Evolutionary conservation across 2,888 invertebrate species (phyloP).

Genomic region (Limnephilus rhombicus): DNA sequence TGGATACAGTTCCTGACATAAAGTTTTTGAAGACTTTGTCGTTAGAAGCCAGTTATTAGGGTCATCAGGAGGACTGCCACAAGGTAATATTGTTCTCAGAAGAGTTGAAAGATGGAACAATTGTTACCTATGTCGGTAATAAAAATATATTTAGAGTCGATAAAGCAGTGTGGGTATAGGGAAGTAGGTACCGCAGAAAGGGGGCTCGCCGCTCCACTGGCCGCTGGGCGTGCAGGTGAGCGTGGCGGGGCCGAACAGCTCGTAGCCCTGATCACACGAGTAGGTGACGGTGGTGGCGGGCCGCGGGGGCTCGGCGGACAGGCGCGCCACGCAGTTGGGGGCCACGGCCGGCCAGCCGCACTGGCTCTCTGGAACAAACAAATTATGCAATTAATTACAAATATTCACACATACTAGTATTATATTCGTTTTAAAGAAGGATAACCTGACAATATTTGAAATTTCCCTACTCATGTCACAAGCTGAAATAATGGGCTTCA

Average conservation of each 20-base stretch:
- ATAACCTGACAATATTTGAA: no score
- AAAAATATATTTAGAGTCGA: background rate
- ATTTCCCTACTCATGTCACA: background rate
- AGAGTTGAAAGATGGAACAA: background rate
- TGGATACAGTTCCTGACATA: background rate
- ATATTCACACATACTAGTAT: no score
- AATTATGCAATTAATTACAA: background rate
- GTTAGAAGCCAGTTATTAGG: background rate
- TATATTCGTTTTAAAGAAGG: no score
- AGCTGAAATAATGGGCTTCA: no score
- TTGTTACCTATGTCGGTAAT: background rate
- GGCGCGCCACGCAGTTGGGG: slow-evolving; percentile 85
- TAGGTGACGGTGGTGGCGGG: slow-evolving; percentile 85
- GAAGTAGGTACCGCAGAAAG: slow-evolving; percentile 86
- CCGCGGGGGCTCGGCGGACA: slow-evolving; percentile 77
- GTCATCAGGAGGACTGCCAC: no score
- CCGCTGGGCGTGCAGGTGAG: slow-evolving; percentile 84
- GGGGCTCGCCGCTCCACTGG: slow-evolving; percentile 88
- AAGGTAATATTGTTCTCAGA: background rate
- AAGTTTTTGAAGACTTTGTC: background rate
- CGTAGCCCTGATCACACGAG: slow-evolving; percentile 92
- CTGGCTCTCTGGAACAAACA: slow-evolving; percentile 72
- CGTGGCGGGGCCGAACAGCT: slow-evolving; percentile 87
- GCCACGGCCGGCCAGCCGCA: slow-evolving; percentile 94
- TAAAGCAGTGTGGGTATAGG: background rate